Evolutionary conservation across 2,113 vertebrate genomes (phyloP).

Genomic region (Philantomba maxwellii): DNA sequence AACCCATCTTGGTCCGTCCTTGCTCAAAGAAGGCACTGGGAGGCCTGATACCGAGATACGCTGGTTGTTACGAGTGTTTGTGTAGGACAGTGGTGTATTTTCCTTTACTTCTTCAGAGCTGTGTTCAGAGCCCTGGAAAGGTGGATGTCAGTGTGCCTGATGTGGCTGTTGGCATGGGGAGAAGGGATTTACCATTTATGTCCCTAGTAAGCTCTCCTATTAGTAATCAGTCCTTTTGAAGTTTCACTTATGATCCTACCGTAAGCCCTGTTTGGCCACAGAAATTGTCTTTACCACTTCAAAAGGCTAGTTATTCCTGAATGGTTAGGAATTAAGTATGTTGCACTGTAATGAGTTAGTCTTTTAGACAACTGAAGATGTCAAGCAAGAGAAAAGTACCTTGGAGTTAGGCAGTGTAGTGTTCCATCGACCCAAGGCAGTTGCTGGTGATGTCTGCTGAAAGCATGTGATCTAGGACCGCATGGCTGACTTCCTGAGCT

Average conservation of each 20-base stretch:
- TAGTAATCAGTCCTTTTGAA: not conserved
- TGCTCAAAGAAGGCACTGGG: not conserved
- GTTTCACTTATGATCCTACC: not conserved
- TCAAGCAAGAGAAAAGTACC: not conserved
- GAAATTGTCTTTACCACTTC: not conserved
- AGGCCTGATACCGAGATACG: not conserved
- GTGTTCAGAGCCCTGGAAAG: not conserved
- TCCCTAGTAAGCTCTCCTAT: not conserved
- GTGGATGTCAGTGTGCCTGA: not conserved
- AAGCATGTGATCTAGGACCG: not conserved
- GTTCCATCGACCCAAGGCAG: not conserved
- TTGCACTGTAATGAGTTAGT: not conserved
- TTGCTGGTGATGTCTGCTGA: not conserved
- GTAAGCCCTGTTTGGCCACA: not conserved
- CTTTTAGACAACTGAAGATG: not conserved
- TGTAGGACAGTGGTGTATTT: not conserved
- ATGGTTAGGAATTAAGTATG: not conserved
- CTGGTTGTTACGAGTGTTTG: not conserved
- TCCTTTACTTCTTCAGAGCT: not conserved
- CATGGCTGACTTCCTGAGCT: not conserved
- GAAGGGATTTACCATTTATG: not conserved
- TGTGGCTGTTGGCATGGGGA: not conserved
- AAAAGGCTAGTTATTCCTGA: not conserved
- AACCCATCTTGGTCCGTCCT: not conserved
- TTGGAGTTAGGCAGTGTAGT: not conserved